A percentile compares a stretch with the other conserved stretches of the same genome.
Conservation (phyloP, 2,113 vertebrate species). For the Natator depressus region DNA sequence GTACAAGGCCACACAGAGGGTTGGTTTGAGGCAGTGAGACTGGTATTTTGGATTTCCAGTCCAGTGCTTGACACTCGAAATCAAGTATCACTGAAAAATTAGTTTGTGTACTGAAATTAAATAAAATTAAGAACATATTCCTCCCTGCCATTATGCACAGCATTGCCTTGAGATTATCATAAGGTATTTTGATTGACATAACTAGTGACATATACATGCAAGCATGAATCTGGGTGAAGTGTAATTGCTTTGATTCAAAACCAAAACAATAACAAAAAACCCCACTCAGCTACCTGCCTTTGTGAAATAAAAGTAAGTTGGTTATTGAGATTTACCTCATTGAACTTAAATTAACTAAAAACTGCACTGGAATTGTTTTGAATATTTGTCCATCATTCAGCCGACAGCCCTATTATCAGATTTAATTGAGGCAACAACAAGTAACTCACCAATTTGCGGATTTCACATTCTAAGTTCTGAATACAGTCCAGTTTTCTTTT, state of each 20-base stretch:
- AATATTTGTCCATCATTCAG: rapidly evolving
- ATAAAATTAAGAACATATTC: background rate
- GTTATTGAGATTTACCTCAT: background rate
- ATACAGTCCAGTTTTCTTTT: conserved; percentile 99
- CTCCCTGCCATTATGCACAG: background rate
- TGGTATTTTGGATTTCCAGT: background rate
- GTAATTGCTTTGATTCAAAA: background rate
- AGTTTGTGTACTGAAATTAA: background rate
- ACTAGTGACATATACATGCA: background rate
- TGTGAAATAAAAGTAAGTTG: background rate
- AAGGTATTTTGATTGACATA: background rate
- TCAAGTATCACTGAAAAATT: background rate
- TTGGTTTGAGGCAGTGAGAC: background rate
- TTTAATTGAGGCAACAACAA: rapidly evolving
- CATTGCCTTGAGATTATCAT: background rate
- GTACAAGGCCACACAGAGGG: background rate
- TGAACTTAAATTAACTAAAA: background rate
- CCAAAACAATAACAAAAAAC: background rate
- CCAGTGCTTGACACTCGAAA: background rate
- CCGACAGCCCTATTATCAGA: background rate
- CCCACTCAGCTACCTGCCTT: background rate
- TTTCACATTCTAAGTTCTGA: conserved; percentile 98
- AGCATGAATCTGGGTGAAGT: background rate
- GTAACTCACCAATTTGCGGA: conserved; percentile 90
- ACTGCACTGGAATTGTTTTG: background rate